phyloP scores from a whole-genome alignment of 2,113 vertebrate genomes.

The Antigone vipio region DNA sequence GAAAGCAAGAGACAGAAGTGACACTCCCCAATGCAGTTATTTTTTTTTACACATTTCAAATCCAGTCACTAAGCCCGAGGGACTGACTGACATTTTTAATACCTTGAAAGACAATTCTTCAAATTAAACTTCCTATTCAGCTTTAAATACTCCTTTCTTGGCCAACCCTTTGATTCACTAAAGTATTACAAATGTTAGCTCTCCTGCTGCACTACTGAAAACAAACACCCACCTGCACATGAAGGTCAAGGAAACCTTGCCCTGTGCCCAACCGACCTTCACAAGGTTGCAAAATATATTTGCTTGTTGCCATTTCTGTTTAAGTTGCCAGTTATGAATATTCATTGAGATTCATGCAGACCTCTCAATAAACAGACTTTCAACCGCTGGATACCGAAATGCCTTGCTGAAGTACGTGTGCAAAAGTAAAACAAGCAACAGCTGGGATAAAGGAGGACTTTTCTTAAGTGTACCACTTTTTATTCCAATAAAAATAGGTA shows the following conservation, averaged over 20 bases:
- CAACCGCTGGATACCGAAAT: not conserved
- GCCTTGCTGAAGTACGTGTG: not conserved
- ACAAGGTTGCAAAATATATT: not conserved
- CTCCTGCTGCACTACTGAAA: not conserved
- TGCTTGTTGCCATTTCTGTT: not conserved
- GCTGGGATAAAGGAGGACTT: not conserved
- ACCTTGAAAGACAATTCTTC: not conserved
- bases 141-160: not conserved
- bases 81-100: constrained; percentile 29
- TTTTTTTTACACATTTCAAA: not conserved
- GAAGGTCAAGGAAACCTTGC: not conserved
- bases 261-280: not conserved
- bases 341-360: not conserved
- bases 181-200: not conserved
- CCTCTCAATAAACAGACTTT: not conserved
- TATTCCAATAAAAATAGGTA: not conserved
- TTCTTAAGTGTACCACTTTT: not conserved
- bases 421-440: not conserved
- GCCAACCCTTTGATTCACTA: not conserved
- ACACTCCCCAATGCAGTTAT: not conserved
- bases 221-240: not conserved
- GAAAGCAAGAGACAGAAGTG: constrained; percentile 14
- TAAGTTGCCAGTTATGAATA: not conserved
- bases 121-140: not conserved
- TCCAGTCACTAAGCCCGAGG: not conserved